Percentiles rank a stretch among this genome's conserved stretches.
Conservation (phyloP, 2,113 vertebrate species). For the Rhinoderma darwinii region DNA sequence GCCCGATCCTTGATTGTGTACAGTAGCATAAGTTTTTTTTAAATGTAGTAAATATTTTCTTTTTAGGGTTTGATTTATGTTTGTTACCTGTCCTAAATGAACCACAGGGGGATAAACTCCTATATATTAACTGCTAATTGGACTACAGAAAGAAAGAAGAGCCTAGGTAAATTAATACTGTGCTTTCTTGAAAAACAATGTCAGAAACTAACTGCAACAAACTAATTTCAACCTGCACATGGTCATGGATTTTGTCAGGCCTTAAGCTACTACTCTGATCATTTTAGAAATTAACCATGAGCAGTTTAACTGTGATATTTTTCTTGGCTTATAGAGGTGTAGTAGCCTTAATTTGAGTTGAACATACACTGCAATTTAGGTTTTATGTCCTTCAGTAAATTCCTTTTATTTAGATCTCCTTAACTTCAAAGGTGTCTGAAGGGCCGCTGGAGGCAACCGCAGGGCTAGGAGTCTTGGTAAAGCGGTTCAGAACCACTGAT, state of each 20-base stretch:
- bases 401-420: too few species aligned
- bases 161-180: background rate
- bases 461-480: too few species aligned
- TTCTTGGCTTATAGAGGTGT: conserved; percentile 6
- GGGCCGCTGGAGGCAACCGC: too few species aligned
- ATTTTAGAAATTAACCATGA: background rate
- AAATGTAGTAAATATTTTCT: too few species aligned
- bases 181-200: background rate
- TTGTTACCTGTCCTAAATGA: too few species aligned
- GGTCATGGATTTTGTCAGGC: background rate
- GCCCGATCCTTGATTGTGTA: too few species aligned
- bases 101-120: too few species aligned
- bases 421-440: too few species aligned
- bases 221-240: background rate
- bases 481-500: too few species aligned
- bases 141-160: background rate
- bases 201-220: background rate
- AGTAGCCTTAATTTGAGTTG: conserved; percentile 10
- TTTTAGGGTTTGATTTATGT: too few species aligned
- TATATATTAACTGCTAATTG: background rate
- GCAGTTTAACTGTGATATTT: conserved; percentile 16
- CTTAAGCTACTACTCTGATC: background rate
- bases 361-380: conserved; percentile 5
- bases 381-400: conserved; percentile 19
- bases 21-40: too few species aligned